Base-by-base conservation (phyloP, 2,797 vertebrate species). In the Pteronotus mesoamericanus region DNA sequence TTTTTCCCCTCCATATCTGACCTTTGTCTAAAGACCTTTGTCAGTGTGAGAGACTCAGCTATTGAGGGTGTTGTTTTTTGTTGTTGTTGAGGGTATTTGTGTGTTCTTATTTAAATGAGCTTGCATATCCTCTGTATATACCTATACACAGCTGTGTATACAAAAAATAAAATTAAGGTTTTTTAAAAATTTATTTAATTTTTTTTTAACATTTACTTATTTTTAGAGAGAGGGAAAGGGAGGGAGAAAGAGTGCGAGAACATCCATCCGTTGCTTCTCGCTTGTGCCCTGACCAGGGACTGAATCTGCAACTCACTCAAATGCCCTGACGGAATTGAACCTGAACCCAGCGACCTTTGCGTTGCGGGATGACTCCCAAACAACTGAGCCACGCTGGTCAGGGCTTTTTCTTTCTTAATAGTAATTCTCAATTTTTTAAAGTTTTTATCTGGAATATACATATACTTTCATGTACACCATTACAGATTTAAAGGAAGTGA, bases 401-500 rank as follows among this genome's bases (percentile, higher is more conserved):
- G 26, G 59, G 26, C 59, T 82, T 85, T 22, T 94, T 88, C 46
- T 95, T 86, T 74, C n/a, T 86, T 85, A 93, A 55, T 46, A 42
- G 42, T 82, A 86, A 84, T 93, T 91, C 18, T 9, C 21, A 93
- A 5, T 71, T 94, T 96, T 80, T 69, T n/a, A 26, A 97, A 82
- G 34, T 72, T 91, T 90, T 95, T 86, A 72, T 86, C 61, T 92
- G 51, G 37, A 66, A 61, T 89, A 1, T 93, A 66, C 9, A 75
- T 10, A 55, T 79, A n/a, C 32, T 86, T 88, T 75, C 89, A 87
- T 83, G 79, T 91, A 42, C 9, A 93, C 59, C 53, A 71, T 64
- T 85, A 80, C 48, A 64, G 79, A 88, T 93, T 51, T 94, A 93
- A 97, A 82, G 61, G 72, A 94, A 93, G 79, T 94, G 3, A 84